phyloP scores from a whole-genome alignment of 2,797 vertebrate species.

The Cryptoprocta ferox region DNA sequence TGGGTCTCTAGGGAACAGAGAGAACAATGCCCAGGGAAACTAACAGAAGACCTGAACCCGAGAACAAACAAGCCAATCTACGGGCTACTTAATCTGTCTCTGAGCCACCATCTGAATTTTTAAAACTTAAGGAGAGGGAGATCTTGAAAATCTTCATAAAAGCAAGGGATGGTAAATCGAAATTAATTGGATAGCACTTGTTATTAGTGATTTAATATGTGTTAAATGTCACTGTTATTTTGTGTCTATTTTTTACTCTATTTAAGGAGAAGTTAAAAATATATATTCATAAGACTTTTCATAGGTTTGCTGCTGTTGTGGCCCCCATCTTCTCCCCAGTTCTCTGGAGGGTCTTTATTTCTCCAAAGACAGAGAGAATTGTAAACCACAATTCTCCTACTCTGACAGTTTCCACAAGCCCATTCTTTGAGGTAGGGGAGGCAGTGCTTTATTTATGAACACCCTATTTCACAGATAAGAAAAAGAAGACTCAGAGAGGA shows the following conservation, averaged over 20 bases:
- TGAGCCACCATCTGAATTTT: background rate
- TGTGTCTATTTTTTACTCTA: constrained; percentile 9
- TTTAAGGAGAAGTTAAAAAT: constrained; percentile 37
- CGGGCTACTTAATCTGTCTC: background rate
- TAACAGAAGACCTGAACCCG: background rate
- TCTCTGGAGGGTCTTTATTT: background rate
- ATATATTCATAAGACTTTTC: background rate
- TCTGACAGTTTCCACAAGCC: background rate
- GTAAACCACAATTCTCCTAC: background rate
- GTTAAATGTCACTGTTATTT: constrained; percentile 32
- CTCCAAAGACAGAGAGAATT: background rate
- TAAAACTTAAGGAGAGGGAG: background rate
- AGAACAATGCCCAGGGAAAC: background rate
- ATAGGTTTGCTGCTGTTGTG: background rate
- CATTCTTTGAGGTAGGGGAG: background rate
- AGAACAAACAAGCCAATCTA: background rate
- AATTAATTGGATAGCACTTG: constrained; percentile 38
- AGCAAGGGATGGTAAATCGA: constrained; percentile 50
- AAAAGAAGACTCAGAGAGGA: background rate
- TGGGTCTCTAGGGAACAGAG: background rate
- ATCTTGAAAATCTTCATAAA: background rate
- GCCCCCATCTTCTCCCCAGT: background rate
- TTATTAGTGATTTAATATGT: constrained; percentile 43
- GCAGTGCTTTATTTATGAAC: background rate
- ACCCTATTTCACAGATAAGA: background rate